These are phyloP conservation scores for Astyanax mexicanus DNA, from an alignment of 2,797 vertebrate genomes.

Conservation along the genomic window DNA sequence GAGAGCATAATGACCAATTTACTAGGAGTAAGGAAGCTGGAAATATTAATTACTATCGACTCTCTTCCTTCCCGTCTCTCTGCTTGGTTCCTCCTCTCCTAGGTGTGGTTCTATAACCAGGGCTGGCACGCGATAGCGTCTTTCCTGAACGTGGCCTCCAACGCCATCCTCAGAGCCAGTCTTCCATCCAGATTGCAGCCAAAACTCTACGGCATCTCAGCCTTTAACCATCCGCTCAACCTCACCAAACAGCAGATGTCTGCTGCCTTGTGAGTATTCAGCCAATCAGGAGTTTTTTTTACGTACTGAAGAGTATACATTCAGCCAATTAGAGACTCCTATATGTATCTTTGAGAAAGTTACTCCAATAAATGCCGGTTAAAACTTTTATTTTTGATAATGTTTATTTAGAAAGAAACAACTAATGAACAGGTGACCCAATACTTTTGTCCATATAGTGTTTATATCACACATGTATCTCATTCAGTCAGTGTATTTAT, in stretches of 20 bases:
- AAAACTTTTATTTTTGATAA: no score
- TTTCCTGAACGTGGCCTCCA: constrained; percentile 92
- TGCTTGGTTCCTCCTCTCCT: constrained; percentile 4
- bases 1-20: constrained; percentile 30
- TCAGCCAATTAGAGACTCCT: background rate
- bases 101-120: constrained; percentile 99
- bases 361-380: no score
- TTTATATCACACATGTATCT: no score
- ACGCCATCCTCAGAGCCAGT: constrained; percentile 90
- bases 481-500: no score
- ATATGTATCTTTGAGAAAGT: no score
- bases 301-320: background rate
- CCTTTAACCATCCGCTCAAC: constrained; percentile 93
- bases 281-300: background rate
- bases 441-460: no score
- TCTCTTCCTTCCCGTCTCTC: background rate
- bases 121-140: constrained; percentile 91
- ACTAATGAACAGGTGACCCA: no score
- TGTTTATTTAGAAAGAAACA: no score
- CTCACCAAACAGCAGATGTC: constrained; percentile 95
- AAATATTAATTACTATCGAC: constrained; percentile 47
- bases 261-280: constrained; percentile 85
- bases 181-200: constrained; percentile 81
- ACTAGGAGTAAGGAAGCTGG: constrained; percentile 29
- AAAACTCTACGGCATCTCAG: constrained; percentile 86